A percentile compares a stretch with the other conserved stretches of the same genome.
Evolutionary conservation across 2,113 vertebrate species (phyloP).

Genomic region (Syrmaticus mikado): DNA sequence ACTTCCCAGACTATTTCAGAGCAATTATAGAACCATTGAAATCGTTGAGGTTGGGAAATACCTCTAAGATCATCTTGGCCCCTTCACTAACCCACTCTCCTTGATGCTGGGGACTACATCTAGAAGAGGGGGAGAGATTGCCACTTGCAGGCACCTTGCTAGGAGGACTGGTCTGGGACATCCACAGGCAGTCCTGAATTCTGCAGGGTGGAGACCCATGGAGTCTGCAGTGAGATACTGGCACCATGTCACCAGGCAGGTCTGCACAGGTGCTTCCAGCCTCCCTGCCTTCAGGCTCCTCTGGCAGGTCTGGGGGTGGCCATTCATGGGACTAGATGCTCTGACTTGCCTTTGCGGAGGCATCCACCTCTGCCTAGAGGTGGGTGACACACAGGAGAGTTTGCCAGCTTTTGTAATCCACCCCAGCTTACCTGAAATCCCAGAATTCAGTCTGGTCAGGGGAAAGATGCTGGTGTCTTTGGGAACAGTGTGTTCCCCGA

Average conservation of each 20-base stretch:
- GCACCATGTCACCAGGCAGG: neutral
- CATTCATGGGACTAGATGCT: neutral
- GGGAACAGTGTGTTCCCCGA: constrained; percentile 90
- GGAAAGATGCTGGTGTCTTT: constrained; percentile 79
- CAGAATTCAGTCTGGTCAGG: constrained; percentile 85
- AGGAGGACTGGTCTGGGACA: fast-evolving
- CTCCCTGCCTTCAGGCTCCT: neutral
- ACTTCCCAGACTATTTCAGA: too few species aligned
- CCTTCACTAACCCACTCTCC: too few species aligned
- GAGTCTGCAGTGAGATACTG: neutral
- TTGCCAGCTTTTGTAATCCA: fast-evolving
- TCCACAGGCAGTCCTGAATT: fast-evolving
- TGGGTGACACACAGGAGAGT: neutral
- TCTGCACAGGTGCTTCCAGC: neutral
- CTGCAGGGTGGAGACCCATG: fast-evolving
- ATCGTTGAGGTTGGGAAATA: too few species aligned
- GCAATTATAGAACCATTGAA: too few species aligned
- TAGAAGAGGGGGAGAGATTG: neutral
- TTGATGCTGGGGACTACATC: fast-evolving
- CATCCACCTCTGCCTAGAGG: neutral
- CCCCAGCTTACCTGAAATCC: constrained; percentile 87
- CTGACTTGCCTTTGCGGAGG: neutral
- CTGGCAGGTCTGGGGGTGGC: neutral
- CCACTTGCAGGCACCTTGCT: neutral
- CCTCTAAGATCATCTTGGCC: too few species aligned